Conservation (phyloP, 2,888 invertebrate genomes). For the Sclerodermus sp. region DNA sequence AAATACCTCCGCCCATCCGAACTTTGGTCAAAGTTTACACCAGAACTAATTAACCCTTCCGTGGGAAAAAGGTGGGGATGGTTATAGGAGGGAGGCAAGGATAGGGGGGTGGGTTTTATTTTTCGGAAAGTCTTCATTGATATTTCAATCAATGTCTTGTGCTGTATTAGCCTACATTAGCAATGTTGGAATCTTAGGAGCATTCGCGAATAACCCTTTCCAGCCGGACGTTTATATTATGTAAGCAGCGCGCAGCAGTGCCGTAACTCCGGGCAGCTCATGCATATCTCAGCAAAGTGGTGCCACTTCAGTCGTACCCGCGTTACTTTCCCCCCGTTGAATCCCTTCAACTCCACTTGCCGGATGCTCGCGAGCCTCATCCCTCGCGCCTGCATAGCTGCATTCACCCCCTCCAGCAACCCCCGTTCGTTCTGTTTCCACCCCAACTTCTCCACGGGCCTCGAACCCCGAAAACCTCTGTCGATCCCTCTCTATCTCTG, state of each 20-base stretch:
- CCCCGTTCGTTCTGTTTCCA: conserved; percentile 12
- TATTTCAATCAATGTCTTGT: too few relatives aligned
- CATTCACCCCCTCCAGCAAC: background rate
- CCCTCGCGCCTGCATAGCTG: background rate
- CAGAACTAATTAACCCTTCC: too few relatives aligned
- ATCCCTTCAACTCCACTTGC: conserved; percentile 20
- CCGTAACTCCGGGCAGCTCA: conserved; percentile 30
- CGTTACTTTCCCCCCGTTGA: conserved; percentile 21
- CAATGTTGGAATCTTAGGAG: background rate
- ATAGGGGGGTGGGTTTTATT: background rate
- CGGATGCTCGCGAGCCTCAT: conserved; percentile 12
- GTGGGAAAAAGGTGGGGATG: too few relatives aligned
- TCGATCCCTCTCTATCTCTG: conserved; percentile 17
- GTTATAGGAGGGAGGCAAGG: conserved; percentile 8
- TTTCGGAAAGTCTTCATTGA: background rate
- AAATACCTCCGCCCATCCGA: too few relatives aligned
- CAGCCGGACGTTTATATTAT: conserved; percentile 41
- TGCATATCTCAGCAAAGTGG: conserved; percentile 30
- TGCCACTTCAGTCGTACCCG: conserved; percentile 24
- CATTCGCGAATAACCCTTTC: conserved; percentile 25
- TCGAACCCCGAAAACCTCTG: too few relatives aligned
- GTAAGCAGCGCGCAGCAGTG: conserved; percentile 36
- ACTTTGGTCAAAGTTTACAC: too few relatives aligned
- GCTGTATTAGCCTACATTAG: conserved; percentile 26
- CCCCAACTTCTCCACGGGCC: conserved; percentile 6